Conservation (phyloP, 2,888 invertebrate genomes). For the Luperina testacea region DNA sequence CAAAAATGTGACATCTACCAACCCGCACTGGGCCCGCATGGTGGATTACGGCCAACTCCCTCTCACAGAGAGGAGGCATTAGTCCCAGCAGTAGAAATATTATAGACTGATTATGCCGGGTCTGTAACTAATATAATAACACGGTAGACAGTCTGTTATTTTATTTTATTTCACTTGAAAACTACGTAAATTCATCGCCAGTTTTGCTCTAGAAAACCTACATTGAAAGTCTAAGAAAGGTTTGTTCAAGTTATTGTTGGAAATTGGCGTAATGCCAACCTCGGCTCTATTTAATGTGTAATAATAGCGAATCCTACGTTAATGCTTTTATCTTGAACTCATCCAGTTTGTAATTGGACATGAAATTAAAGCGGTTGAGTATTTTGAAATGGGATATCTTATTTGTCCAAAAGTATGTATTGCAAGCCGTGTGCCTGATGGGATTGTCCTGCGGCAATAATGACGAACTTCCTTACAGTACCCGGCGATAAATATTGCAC, state of each 20-base stretch:
- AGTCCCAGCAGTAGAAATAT: no score
- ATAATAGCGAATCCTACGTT: slow-evolving; percentile 49
- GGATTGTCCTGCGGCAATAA: neutral
- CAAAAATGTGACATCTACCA: no score
- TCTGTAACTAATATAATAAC: neutral
- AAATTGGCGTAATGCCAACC: slow-evolving; percentile 42
- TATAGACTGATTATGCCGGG: no score
- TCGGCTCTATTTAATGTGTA: slow-evolving; percentile 45
- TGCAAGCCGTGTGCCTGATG: neutral
- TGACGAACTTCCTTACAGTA: neutral
- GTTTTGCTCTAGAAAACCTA: slow-evolving; percentile 26
- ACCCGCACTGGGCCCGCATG: no score
- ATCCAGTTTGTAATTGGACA: slow-evolving; percentile 50
- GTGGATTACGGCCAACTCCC: no score
- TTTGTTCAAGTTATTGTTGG: slow-evolving; percentile 40
- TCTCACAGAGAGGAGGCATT: no score
- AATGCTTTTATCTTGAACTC: slow-evolving; percentile 51
- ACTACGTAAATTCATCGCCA: slow-evolving; percentile 2
- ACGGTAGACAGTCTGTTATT: neutral
- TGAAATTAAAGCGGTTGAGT: neutral
- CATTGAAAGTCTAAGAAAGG: slow-evolving; percentile 21
- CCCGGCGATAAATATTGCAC: no score
- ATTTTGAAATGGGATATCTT: slow-evolving; percentile 14
- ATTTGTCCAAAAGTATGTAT: neutral
- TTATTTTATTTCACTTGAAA: slow-evolving; percentile 1